Conservation (phyloP, 2,888 invertebrate genomes). For the Drosophila imparisetae region DNA sequence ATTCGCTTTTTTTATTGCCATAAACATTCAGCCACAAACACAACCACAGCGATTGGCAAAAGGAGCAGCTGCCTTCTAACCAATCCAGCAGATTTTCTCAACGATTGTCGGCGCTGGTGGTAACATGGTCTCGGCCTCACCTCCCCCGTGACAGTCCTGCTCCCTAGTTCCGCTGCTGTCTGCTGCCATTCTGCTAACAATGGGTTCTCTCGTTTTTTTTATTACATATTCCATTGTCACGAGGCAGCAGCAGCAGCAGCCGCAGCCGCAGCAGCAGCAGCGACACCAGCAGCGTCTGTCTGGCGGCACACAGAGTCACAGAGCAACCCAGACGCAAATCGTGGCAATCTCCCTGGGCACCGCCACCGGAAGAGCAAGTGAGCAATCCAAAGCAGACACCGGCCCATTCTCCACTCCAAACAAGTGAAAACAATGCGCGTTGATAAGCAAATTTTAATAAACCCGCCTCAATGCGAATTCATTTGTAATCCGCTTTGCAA, state of each 20-base stretch:
- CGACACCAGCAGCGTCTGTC: conserved; percentile 40
- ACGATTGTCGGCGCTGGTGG: conserved; percentile 7
- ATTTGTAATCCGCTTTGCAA: conserved; percentile 67
- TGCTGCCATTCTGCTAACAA: conserved; percentile 32
- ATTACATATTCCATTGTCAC: conserved; percentile 68
- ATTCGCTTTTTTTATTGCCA: conserved; percentile 43
- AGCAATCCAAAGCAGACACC: conserved; percentile 57
- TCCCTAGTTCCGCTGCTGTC: conserved; percentile 18
- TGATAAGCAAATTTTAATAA: conserved; percentile 53
- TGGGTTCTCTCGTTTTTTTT: conserved; percentile 36
- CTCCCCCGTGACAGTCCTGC: neutral
- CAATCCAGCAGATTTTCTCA: conserved; percentile 21
- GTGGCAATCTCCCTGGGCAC: conserved; percentile 39
- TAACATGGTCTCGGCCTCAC: neutral
- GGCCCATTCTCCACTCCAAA: neutral
- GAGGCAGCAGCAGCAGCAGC: conserved; percentile 25
- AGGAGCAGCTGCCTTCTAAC: conserved; percentile 26
- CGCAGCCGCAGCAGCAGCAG: conserved; percentile 20
- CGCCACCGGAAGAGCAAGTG: conserved; percentile 60
- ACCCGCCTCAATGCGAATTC: conserved; percentile 32
- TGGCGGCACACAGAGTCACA: conserved; percentile 37
- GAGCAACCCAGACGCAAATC: conserved; percentile 8
- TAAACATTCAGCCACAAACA: conserved; percentile 46
- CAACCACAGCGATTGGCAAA: conserved; percentile 46
- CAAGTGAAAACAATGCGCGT: conserved; percentile 47